These are phyloP conservation scores for Theonella swinhoei DNA, from an alignment of 37 sponge, comb jelly and placozoan species.

Conservation along the genomic window DNA sequence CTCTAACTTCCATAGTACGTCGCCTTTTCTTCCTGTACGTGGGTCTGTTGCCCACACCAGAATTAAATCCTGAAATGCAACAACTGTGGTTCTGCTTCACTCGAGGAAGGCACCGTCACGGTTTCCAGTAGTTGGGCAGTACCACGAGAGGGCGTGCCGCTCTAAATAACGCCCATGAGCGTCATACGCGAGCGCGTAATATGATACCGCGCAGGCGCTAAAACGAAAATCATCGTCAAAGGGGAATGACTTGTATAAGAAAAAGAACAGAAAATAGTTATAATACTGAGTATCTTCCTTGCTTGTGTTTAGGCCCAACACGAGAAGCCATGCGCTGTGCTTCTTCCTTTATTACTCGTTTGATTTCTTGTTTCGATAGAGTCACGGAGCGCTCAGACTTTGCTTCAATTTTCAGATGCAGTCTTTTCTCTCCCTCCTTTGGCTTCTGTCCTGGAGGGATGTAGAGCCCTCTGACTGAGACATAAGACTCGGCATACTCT, in stretches of 20 bases:
- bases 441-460: constrained; percentile 76
- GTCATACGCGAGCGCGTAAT: too few species aligned
- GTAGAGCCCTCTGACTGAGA: constrained; percentile 92
- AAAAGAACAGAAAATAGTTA: constrained; percentile 16
- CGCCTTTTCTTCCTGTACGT: not conserved
- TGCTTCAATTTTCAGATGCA: constrained; percentile 85
- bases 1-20: not conserved
- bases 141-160: too few species aligned
- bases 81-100: not conserved
- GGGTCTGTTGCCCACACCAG: too few species aligned
- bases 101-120: not conserved
- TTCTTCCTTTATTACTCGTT: constrained; percentile 93
- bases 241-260: not conserved
- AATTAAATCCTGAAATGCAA: not conserved
- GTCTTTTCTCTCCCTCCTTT: constrained; percentile 81
- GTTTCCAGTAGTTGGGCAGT: too few species aligned
- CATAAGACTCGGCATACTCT: constrained; percentile 86
- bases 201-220: too few species aligned
- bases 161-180: too few species aligned
- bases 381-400: constrained; percentile 85
- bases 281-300: constrained; percentile 82
- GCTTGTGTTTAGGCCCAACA: constrained; percentile 37
- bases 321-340: constrained; percentile 72
- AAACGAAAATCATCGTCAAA: too few species aligned
- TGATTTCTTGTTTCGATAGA: constrained; percentile 95